Evolutionary conservation across 2,113 vertebrate genomes (phyloP).

Genomic region (Lepus timidus): DNA sequence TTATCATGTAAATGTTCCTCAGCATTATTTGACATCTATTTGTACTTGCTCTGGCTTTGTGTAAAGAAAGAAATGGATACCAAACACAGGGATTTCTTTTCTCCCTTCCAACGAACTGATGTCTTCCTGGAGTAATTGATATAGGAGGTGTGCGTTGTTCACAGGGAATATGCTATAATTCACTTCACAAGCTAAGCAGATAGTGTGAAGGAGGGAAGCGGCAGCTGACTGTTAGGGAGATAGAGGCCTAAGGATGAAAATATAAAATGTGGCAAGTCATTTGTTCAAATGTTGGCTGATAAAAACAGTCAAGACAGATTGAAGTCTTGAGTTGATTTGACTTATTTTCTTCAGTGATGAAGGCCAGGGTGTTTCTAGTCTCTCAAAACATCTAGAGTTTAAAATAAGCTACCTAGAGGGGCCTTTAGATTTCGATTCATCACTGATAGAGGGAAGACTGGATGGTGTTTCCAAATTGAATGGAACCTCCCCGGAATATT

Average conservation of each 20-base stretch:
- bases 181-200: constrained; percentile 88
- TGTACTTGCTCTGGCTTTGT: constrained; percentile 77
- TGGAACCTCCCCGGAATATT: constrained; percentile 81
- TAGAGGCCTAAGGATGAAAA: constrained; percentile 86
- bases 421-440: constrained; percentile 85
- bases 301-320: constrained; percentile 88
- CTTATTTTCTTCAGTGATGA: constrained; percentile 86
- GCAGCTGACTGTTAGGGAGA: constrained; percentile 85
- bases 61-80: constrained; percentile 77
- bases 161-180: constrained; percentile 87
- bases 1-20: constrained; percentile 76
- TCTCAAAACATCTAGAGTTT: constrained; percentile 86
- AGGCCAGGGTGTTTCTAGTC: constrained; percentile 83
- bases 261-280: constrained; percentile 85
- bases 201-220: constrained; percentile 84
- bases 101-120: constrained; percentile 73
- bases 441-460: constrained; percentile 77
- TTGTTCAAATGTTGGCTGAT: constrained; percentile 87
- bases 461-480: constrained; percentile 81
- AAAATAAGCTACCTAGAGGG: constrained; percentile 87
- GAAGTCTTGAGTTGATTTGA: constrained; percentile 88
- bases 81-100: constrained; percentile 74
- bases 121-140: constrained; percentile 86
- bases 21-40: constrained; percentile 78
- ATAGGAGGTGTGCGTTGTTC: constrained; percentile 86